phyloP scores from a whole-genome alignment of 2,113 vertebrate species.

The Tiliqua scincoides region DNA sequence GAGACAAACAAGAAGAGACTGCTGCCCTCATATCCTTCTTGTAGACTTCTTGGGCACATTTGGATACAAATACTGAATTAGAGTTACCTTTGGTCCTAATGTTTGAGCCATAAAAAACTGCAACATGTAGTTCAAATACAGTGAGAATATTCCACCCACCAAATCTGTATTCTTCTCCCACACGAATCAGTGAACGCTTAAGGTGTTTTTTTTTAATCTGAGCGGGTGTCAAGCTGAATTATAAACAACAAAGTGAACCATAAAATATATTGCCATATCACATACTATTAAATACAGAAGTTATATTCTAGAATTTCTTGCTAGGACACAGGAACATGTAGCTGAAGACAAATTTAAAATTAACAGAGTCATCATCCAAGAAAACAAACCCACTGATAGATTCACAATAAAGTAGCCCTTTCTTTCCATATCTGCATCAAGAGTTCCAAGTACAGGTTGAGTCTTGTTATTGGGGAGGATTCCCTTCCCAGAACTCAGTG shows the following conservation, averaged over 20 bases:
- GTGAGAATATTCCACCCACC: background rate
- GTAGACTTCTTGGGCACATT: too few relatives aligned
- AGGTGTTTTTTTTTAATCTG: background rate
- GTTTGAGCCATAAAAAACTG: background rate
- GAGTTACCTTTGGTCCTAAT: background rate
- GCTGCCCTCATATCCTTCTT: background rate
- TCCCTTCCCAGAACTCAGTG: too few relatives aligned
- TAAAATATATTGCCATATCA: background rate
- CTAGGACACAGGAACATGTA: background rate
- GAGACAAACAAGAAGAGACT: background rate
- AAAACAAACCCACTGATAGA: background rate
- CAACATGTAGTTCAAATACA: background rate
- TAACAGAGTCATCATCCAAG: background rate
- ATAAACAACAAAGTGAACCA: background rate
- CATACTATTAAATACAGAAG: background rate
- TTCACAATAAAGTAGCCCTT: slow-evolving; percentile 4
- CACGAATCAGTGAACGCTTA: too few relatives aligned
- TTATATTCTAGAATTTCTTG: background rate
- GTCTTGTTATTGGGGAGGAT: too few relatives aligned
- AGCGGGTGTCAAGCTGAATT: background rate
- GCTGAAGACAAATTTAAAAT: background rate
- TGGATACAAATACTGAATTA: background rate
- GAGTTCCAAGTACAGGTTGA: background rate
- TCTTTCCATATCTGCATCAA: slow-evolving; percentile 1
- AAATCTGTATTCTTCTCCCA: background rate